These are phyloP conservation scores for Cyclura pinguis DNA, from an alignment of 2,797 vertebrate species.

Conservation along the genomic window DNA sequence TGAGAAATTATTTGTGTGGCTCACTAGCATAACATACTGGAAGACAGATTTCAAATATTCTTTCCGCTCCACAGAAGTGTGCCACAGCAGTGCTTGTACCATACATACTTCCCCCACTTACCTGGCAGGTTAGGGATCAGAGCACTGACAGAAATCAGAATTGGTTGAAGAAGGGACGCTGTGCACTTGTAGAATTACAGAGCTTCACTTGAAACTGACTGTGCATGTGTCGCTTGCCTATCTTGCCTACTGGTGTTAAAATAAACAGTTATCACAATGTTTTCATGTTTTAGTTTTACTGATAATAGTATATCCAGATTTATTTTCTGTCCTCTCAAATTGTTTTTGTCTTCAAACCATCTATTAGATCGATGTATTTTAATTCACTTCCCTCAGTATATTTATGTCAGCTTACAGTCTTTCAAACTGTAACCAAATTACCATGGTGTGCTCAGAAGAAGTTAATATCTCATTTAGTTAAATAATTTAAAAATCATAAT, in stretches of 20 bases:
- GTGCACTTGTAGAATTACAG: no score
- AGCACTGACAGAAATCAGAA: no score
- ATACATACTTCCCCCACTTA: no score
- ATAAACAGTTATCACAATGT: neutral
- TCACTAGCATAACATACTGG: no score
- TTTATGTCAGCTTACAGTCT: slow-evolving; percentile 25
- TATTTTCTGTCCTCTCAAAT: neutral
- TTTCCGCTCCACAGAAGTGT: no score
- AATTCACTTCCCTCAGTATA: neutral
- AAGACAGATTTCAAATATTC: no score
- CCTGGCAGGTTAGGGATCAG: no score
- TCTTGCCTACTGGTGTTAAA: neutral
- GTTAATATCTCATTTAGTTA: slow-evolving; percentile 38
- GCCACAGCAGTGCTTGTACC: no score
- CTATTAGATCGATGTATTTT: slow-evolving; percentile 49
- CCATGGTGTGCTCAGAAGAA: neutral
- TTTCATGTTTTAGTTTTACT: neutral
- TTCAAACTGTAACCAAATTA: neutral
- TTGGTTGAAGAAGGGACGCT: no score
- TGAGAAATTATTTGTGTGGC: no score
- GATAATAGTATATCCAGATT: rapidly evolving
- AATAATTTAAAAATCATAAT: slow-evolving; percentile 47
- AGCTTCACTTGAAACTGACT: no score
- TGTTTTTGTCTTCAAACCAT: neutral
- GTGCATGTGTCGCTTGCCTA: no score